phyloP scores from a whole-genome alignment of 2,797 vertebrate species.

The Galagoides demidoff region DNA sequence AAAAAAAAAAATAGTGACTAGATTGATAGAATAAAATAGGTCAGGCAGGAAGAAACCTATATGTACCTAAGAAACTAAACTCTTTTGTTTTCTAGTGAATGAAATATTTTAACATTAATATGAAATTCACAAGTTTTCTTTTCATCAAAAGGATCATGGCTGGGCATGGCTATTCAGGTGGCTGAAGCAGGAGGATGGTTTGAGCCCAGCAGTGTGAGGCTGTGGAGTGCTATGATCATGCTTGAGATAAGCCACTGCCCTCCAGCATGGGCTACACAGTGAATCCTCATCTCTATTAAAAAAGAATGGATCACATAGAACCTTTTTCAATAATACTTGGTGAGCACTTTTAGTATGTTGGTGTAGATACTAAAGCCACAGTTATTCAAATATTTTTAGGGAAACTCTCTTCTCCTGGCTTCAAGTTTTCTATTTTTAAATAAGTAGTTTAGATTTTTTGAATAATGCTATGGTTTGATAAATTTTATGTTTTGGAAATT shows the following conservation, averaged over 20 bases:
- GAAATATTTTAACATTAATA: not conserved
- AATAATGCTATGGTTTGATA: not conserved
- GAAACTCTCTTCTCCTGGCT: not conserved
- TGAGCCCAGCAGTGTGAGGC: not conserved
- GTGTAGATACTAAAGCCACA: not conserved
- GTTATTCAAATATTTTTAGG: not conserved
- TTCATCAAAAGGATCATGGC: not conserved
- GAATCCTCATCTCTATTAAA: not conserved
- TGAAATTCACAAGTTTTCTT: not conserved
- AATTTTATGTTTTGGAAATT: not conserved
- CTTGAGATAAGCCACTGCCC: not conserved
- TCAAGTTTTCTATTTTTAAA: not conserved
- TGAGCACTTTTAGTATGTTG: not conserved
- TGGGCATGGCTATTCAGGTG: not conserved
- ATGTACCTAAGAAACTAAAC: not conserved
- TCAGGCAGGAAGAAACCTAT: not conserved
- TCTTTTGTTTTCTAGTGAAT: not conserved
- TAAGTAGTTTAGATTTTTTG: not conserved
- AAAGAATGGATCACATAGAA: too few relatives aligned
- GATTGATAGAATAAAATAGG: not conserved
- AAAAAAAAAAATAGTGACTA: not conserved
- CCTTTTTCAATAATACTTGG: not conserved
- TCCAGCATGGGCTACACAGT: not conserved
- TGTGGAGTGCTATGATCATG: not conserved
- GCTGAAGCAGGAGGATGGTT: not conserved